A percentile compares a stretch with the other conserved stretches of the same genome.
Evolutionary conservation across 2,888 invertebrate genomes (phyloP).

Genomic region (Cephus nigrinus): DNA sequence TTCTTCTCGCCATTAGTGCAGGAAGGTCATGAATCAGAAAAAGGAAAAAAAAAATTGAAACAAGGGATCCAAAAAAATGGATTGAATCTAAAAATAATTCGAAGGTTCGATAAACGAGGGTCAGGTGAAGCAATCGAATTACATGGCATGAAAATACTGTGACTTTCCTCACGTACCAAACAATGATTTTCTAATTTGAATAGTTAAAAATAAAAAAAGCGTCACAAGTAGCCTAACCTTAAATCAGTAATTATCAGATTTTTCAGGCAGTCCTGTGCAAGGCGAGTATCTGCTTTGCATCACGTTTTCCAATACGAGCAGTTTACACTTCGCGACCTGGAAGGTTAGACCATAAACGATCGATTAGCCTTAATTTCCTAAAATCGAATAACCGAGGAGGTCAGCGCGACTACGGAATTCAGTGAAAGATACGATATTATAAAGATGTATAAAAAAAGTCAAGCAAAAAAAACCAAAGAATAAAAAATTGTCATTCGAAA

Average conservation of each 20-base stretch:
- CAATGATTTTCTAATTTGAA: not conserved
- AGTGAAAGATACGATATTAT: not conserved
- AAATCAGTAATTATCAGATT: not conserved
- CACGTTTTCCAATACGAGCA: constrained; percentile 2
- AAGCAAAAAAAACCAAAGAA: too few species aligned
- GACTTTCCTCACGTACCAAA: constrained; percentile 2
- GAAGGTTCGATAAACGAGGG: not conserved
- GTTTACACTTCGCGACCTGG: not conserved
- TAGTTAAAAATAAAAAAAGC: not conserved
- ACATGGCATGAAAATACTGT: not conserved
- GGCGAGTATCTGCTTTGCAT: constrained; percentile 4
- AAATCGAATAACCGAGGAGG: not conserved
- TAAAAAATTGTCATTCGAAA: not conserved
- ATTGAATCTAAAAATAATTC: not conserved
- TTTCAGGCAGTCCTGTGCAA: constrained; percentile 3
- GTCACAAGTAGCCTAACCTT: not conserved
- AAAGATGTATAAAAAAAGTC: not conserved
- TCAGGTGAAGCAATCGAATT: not conserved
- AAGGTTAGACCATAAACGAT: constrained; percentile 1
- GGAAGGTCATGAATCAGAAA: not conserved
- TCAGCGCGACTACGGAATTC: not conserved
- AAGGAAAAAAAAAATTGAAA: not conserved
- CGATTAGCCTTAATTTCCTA: constrained; percentile 6
- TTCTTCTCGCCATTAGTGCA: not conserved
- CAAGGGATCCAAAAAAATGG: not conserved